These are phyloP conservation scores for Archips xylosteana DNA, from an alignment of 2,888 invertebrate genomes.

Conservation along the genomic window DNA sequence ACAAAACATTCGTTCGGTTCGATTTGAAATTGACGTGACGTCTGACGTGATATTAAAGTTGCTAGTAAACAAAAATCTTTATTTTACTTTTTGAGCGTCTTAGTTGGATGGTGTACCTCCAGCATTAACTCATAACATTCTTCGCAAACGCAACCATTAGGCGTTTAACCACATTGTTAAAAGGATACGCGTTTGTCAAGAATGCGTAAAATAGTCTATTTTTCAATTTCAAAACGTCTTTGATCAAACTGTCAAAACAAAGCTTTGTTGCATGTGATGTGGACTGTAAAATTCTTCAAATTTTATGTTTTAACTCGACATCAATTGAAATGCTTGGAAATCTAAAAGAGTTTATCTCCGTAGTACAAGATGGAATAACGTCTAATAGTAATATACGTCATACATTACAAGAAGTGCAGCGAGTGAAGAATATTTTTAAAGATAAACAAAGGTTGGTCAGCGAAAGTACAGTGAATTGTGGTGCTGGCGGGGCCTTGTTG, in stretches of 20 bases:
- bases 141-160: background rate
- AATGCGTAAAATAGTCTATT: background rate
- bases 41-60: conserved; percentile 1
- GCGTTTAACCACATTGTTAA: conserved; percentile 4
- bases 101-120: background rate
- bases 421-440: conserved; percentile 75
- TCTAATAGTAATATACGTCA: conserved; percentile 75
- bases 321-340: conserved; percentile 73
- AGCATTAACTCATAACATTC: background rate
- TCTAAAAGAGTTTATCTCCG: conserved; percentile 78
- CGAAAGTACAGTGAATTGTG: conserved; percentile 76
- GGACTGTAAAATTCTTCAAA: conserved; percentile 27
- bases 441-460: conserved; percentile 68
- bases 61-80: background rate
- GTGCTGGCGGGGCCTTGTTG: conserved; percentile 89
- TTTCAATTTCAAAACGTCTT: background rate
- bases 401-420: conserved; percentile 78
- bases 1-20: conserved; percentile 25
- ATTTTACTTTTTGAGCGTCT: background rate
- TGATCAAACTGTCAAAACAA: conserved; percentile 29
- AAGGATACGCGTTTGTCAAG: background rate
- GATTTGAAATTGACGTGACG: conserved; percentile 17
- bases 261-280: conserved; percentile 36
- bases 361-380: conserved; percentile 77
- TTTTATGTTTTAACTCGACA: conserved; percentile 13